Evolutionary conservation across 2,113 vertebrate genomes (phyloP).

Genomic region (Columba livia): DNA sequence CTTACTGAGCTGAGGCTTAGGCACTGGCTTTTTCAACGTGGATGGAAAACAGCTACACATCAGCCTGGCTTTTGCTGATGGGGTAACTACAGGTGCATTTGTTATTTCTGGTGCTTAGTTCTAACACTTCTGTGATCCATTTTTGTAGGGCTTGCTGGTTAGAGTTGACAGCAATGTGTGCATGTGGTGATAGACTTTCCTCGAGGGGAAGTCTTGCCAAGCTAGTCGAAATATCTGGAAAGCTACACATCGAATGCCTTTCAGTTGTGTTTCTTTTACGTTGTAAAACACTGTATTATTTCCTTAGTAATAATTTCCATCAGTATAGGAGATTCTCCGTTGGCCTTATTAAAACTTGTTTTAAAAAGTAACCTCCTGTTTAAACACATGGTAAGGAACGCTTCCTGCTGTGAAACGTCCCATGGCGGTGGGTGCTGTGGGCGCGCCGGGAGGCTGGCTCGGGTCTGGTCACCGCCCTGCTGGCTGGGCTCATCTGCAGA

Average conservation of each 20-base stretch:
- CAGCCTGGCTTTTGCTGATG: neutral
- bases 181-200: neutral
- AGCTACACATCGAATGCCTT: neutral
- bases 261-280: neutral
- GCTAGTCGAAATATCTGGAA: neutral
- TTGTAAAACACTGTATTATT: neutral
- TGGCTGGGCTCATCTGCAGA: neutral
- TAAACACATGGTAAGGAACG: neutral
- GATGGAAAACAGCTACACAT: neutral
- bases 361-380: neutral
- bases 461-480: neutral
- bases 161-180: neutral
- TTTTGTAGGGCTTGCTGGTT: neutral
- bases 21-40: neutral
- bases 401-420: neutral
- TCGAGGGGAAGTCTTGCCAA: neutral
- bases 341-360: neutral
- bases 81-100: neutral
- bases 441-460: neutral
- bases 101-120: neutral
- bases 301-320: neutral
- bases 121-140: fast-evolving
- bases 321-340: neutral
- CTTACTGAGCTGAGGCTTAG: neutral
- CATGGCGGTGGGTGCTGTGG: neutral